Conservation (phyloP, 2,797 vertebrate genomes). For the Cephalopachus bancanus region DNA sequence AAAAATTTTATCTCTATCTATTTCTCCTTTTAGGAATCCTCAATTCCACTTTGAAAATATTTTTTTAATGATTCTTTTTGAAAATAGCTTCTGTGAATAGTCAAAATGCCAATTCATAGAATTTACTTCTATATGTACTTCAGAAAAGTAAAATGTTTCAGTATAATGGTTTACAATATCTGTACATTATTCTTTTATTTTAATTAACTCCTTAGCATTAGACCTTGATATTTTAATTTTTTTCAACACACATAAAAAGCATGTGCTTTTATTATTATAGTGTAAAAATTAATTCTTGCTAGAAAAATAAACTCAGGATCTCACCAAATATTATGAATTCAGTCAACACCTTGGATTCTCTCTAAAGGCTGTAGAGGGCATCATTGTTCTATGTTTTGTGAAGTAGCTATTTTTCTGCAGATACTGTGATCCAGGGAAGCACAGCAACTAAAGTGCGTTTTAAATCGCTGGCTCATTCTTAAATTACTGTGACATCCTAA, state of each 20-base stretch:
- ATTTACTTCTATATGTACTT: conserved; percentile 45
- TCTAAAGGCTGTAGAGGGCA: conserved; percentile 86
- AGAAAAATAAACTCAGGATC: conserved; percentile 11
- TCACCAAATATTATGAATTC: neutral
- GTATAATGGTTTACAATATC: conserved; percentile 34
- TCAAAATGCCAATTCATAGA: neutral
- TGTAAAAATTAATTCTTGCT: neutral
- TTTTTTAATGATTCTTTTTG: conserved; percentile 58
- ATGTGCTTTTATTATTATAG: neutral
- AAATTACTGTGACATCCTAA: conserved; percentile 57
- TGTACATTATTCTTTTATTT: conserved; percentile 45
- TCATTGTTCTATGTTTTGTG: conserved; percentile 80
- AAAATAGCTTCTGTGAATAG: conserved; percentile 49
- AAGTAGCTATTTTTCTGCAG: neutral
- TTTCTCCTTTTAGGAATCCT: conserved; percentile 54
- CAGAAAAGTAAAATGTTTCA: conserved; percentile 26
- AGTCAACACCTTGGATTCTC: conserved; percentile 38
- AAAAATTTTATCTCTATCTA: neutral
- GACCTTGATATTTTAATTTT: conserved; percentile 53
- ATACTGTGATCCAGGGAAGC: conserved; percentile 56
- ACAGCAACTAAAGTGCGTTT: conserved; percentile 40
- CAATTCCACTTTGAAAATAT: conserved; percentile 47
- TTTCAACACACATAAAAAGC: neutral
- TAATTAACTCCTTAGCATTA: conserved; percentile 31
- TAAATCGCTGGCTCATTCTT: conserved; percentile 66